Evolutionary conservation across 2,113 vertebrate genomes (phyloP).

Genomic region (Tychaedon coryphoeus): DNA sequence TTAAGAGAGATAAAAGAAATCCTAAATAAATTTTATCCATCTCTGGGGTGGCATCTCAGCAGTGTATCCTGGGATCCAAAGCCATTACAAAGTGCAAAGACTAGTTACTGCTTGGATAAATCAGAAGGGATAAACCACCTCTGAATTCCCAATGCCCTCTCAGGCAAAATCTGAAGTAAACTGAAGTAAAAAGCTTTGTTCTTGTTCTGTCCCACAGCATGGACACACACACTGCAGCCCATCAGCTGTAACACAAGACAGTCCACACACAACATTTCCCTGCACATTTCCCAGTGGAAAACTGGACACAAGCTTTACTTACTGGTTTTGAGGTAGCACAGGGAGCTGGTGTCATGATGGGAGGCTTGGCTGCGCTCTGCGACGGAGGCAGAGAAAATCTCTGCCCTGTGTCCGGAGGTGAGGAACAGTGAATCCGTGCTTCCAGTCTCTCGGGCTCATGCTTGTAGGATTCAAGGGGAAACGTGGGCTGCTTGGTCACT

Average conservation of each 20-base stretch:
- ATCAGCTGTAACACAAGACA: background rate
- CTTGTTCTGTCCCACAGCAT: fast-evolving
- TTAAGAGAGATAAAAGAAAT: background rate
- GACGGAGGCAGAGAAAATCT: constrained; percentile 75
- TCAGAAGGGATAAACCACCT: background rate
- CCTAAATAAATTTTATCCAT: background rate
- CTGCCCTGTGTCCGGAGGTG: constrained; percentile 84
- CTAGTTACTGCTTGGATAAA: background rate
- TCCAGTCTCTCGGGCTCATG: constrained; percentile 82
- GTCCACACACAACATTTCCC: background rate
- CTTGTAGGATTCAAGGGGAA: constrained; percentile 85
- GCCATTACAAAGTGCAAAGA: background rate
- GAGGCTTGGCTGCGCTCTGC: constrained; percentile 72
- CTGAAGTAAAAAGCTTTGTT: background rate
- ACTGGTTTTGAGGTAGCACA: constrained; percentile 85
- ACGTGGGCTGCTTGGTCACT: constrained; percentile 83
- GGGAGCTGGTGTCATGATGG: constrained; percentile 69
- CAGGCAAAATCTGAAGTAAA: background rate
- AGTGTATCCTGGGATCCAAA: background rate
- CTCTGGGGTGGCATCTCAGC: background rate
- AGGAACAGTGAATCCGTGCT: constrained; percentile 79
- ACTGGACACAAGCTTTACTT: constrained; percentile 63
- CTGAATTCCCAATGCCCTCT: background rate
- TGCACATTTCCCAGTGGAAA: background rate
- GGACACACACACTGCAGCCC: background rate